phyloP scores from a whole-genome alignment of 2,888 invertebrate genomes.

The Ethmia dodecea region DNA sequence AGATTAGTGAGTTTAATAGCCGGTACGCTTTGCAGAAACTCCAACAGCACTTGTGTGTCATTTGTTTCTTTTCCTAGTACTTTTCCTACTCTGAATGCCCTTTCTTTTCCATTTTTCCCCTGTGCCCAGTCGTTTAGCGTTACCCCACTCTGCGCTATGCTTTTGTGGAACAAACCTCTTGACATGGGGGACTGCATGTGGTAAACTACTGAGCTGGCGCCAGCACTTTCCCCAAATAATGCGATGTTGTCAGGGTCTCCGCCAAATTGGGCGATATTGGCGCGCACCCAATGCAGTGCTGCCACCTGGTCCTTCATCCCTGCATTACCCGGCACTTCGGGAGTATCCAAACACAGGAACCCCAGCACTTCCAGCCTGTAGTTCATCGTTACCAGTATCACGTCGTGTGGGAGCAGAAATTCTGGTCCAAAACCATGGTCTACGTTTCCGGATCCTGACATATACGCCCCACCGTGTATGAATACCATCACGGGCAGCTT shows the following conservation, averaged over 20 bases:
- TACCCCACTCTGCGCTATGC: constrained; percentile 55
- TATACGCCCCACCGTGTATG: constrained; percentile 49
- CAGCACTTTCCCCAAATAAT: constrained; percentile 61
- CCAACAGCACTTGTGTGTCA: constrained; percentile 21
- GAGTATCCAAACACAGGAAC: constrained; percentile 35
- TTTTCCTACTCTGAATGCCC: constrained; percentile 24
- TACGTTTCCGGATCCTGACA: constrained; percentile 43
- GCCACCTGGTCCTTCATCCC: constrained; percentile 47
- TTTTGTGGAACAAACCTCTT: constrained; percentile 51
- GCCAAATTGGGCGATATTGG: constrained; percentile 45
- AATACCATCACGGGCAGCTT: constrained; percentile 51
- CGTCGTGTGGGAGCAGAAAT: constrained; percentile 43
- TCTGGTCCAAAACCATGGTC: constrained; percentile 46
- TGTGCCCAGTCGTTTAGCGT: constrained; percentile 29
- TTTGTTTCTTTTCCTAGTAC: constrained; percentile 23
- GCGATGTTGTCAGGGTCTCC: constrained; percentile 52
- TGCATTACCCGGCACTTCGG: constrained; percentile 47
- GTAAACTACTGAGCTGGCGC: constrained; percentile 46
- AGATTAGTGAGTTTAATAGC: constrained; percentile 22
- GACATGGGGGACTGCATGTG: constrained; percentile 60
- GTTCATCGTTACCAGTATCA: constrained; percentile 52
- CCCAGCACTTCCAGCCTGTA: constrained; percentile 49
- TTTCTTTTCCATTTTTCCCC: constrained; percentile 15
- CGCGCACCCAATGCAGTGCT: constrained; percentile 37
- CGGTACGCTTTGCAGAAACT: constrained; percentile 26